Evolutionary conservation across 2,113 vertebrate genomes (phyloP).

Genomic region (Agapornis roseicollis): DNA sequence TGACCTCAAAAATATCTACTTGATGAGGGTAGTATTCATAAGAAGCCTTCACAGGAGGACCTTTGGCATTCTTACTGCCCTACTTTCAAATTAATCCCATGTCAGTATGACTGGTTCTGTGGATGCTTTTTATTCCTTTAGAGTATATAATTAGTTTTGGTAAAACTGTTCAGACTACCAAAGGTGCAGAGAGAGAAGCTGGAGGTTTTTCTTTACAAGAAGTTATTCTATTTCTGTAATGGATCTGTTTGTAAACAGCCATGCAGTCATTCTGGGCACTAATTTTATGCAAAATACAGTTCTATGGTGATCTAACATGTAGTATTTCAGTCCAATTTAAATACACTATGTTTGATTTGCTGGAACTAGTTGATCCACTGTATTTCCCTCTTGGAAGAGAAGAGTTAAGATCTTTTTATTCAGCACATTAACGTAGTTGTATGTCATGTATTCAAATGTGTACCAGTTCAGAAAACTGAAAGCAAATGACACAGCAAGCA

Average conservation of each 20-base stretch:
- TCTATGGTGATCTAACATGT: background rate
- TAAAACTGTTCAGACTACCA: constrained; percentile 56
- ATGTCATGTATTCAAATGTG: background rate
- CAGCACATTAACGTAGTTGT: background rate
- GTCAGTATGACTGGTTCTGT: constrained; percentile 56
- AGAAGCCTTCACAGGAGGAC: constrained; percentile 55
- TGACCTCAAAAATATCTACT: constrained; percentile 60
- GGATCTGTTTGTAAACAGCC: constrained; percentile 48
- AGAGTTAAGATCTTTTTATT: constrained; percentile 38
- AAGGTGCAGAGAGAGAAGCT: constrained; percentile 41
- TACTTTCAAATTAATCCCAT: constrained; percentile 65
- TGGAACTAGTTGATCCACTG: constrained; percentile 47
- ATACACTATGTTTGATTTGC: constrained; percentile 12
- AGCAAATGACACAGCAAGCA: background rate
- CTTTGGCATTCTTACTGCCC: constrained; percentile 57
- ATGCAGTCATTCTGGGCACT: background rate
- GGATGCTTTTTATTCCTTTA: constrained; percentile 65
- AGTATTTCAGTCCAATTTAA: constrained; percentile 39
- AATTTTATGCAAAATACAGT: background rate
- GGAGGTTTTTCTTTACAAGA: constrained; percentile 18
- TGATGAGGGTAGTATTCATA: constrained; percentile 58
- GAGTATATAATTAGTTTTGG: constrained; percentile 68
- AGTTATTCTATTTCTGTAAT: constrained; percentile 3
- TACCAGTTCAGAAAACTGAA: background rate
- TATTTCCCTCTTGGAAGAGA: constrained; percentile 45